Percentiles rank a stretch among this genome's conserved stretches.
Evolutionary conservation across 2,113 vertebrate genomes (phyloP).

Genomic region (Mirza zaza): DNA sequence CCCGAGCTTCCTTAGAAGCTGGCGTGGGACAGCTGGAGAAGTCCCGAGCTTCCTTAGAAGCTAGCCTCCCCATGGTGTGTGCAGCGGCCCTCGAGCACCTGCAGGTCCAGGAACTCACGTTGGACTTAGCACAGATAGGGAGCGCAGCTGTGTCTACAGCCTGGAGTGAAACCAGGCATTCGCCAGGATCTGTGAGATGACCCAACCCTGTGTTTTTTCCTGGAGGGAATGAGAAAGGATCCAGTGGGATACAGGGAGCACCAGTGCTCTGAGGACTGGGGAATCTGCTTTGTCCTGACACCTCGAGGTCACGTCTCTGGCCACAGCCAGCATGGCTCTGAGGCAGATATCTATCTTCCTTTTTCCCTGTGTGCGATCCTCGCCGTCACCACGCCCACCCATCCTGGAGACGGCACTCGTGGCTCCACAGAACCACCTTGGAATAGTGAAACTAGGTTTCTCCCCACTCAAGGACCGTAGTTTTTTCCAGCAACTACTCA

Average conservation of each 20-base stretch:
- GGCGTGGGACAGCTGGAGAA: no score
- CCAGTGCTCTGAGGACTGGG: neutral
- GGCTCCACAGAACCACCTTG: neutral
- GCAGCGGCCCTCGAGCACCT: no score
- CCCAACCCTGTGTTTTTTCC: neutral
- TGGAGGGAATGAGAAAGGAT: neutral
- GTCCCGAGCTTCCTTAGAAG: no score
- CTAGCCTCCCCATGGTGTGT: accelerated
- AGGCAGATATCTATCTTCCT: neutral
- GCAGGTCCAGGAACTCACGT: no score
- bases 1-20: neutral
- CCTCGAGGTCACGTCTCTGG: neutral
- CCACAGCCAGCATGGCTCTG: neutral
- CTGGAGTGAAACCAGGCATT: neutral
- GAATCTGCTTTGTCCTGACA: neutral
- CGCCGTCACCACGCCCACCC: neutral
- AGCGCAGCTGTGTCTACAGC: neutral
- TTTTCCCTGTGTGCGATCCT: no score
- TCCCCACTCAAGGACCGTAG: neutral
- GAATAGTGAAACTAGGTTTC: neutral
- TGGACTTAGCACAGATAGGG: no score
- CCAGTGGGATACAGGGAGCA: neutral
- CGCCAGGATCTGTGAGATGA: neutral
- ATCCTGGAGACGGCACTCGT: neutral
- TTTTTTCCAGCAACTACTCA: neutral